Base-by-base conservation (phyloP, 2,113 vertebrate genomes). In the Reinhardtius hippoglossoides region DNA sequence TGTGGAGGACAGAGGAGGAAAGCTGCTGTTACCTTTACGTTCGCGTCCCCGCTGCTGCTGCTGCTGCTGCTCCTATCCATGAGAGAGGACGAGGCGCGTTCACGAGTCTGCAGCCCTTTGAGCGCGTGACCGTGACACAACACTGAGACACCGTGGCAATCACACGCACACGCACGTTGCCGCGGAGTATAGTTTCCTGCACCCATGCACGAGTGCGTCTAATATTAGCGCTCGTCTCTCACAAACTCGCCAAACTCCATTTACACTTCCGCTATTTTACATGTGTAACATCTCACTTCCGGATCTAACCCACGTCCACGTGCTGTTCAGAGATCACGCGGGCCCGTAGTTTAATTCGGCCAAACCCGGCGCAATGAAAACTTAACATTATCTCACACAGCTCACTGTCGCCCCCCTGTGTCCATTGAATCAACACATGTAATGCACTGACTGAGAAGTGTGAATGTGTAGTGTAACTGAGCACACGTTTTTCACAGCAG, bases 1-100 rank as follows among this genome's bases (percentile, higher is more conserved):
- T 15, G 18, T 21, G 18, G 20, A 20, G 14, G 44, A 48, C 13
- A 0, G 37, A 52, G 55, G 46, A 52, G 48, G 56, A 66, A 67
- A 76, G 40, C 67, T 0, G 31, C 46, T 50, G 44, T 80, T 89
- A 89, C 90, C 87, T 85, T 81, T 42, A 31, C 69, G 27, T 44
- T 16, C 64, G 79, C 24, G 76, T 69, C 68, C 60, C 15, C 46
- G 54, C 48, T 1, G 44, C 54, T 13, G 77, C 10, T 63, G 67
- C 59, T 6, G 52, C 52, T 3, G 50, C 52, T 10, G 77, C 10
- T 60, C 62, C 31, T 75, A 66, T 81, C 71, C 68, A 57, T 9
- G 42, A 50, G 23, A 2, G 3, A 40, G 48, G 46, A 59, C 74
- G 72, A 1, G 1, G 86, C 74, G 84, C 84, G 80, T 48, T 55